Conservation (phyloP, 2,797 vertebrate species). For the Helostoma temminkii region DNA sequence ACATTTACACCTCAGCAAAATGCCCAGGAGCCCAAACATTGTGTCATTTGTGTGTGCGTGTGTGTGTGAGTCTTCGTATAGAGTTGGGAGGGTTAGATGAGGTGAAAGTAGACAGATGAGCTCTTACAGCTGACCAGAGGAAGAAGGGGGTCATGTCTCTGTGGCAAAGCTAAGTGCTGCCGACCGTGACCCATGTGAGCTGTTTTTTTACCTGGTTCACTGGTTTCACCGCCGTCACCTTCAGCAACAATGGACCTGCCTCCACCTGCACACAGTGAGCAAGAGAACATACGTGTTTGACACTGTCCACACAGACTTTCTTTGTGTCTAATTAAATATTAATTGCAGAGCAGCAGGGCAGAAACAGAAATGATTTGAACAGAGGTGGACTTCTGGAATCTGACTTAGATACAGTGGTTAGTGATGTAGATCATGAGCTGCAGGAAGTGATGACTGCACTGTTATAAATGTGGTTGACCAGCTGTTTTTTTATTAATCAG, state of each 20-base stretch:
- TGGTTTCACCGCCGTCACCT: constrained; percentile 52
- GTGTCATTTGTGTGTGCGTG: background rate
- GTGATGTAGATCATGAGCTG: background rate
- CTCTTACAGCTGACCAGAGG: constrained; percentile 3
- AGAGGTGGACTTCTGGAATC: background rate
- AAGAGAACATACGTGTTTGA: constrained; percentile 36
- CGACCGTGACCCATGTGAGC: constrained; percentile 40
- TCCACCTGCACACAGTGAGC: constrained; percentile 56
- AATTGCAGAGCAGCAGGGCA: background rate
- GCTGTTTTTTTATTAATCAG: too few relatives aligned
- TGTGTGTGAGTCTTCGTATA: constrained; percentile 35
- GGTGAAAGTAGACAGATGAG: constrained; percentile 6
- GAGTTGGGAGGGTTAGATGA: constrained; percentile 22
- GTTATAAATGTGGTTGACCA: too few relatives aligned
- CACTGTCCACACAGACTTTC: background rate
- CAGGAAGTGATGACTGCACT: too few relatives aligned
- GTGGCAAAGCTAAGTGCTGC: constrained; percentile 69
- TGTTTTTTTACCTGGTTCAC: constrained; percentile 62
- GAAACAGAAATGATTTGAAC: background rate
- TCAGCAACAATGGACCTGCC: constrained; percentile 63
- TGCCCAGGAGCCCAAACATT: constrained; percentile 22
- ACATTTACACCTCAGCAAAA: constrained; percentile 70
- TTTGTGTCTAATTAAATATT: background rate
- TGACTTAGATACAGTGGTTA: too few relatives aligned
- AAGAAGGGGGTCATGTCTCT: constrained; percentile 42